These are phyloP conservation scores for Manis crassicaudata DNA, from an alignment of 2,797 vertebrate genomes.

Conservation along the genomic window DNA sequence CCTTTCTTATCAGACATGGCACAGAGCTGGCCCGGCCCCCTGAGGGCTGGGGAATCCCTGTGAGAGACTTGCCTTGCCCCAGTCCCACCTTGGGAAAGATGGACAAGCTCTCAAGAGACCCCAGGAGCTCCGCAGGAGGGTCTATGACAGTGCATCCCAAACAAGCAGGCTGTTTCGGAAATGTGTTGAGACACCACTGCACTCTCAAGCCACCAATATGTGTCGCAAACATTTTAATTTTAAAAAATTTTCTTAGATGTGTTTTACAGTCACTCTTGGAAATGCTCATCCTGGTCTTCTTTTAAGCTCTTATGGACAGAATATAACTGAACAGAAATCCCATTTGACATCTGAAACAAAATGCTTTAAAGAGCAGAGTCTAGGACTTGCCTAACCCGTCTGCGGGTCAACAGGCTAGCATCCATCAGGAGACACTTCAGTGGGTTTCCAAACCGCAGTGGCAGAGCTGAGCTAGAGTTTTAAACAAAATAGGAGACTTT, in stretches of 20 bases:
- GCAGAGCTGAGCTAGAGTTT: not conserved
- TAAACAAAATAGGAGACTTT: not conserved
- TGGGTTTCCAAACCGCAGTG: not conserved
- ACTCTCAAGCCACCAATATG: not conserved
- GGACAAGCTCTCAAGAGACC: not conserved
- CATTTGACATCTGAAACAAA: not conserved
- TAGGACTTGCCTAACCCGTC: not conserved
- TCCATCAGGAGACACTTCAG: not conserved
- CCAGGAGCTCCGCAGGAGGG: not conserved
- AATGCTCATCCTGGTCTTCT: not conserved
- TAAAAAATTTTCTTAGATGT: not conserved
- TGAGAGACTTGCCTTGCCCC: not conserved
- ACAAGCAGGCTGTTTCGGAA: not conserved
- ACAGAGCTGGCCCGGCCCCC: not conserved
- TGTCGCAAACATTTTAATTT: not conserved
- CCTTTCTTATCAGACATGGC: accelerated
- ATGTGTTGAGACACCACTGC: accelerated
- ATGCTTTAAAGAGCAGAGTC: accelerated
- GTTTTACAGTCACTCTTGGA: not conserved
- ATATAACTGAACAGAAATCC: not conserved
- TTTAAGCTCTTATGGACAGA: not conserved
- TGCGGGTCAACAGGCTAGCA: not conserved
- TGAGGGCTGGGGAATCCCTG: accelerated
- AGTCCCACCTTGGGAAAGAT: not conserved
- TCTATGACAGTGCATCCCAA: accelerated